Conservation (phyloP, 2,888 invertebrate species). For the Siphlonurus alternatus region DNA sequence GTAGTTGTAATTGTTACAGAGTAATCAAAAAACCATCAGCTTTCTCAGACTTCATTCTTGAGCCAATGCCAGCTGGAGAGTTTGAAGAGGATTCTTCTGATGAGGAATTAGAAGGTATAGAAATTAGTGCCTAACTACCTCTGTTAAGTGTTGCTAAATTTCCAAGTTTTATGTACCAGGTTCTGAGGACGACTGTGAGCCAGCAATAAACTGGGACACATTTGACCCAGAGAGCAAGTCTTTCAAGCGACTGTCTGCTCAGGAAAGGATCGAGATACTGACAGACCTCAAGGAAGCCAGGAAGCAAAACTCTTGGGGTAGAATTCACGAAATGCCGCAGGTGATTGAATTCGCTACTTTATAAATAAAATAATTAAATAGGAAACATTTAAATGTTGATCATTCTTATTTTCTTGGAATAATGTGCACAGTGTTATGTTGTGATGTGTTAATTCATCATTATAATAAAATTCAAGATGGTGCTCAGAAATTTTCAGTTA, state of each 20-base stretch:
- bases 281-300: constrained; percentile 79
- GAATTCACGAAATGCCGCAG: constrained; percentile 64
- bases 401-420: too few species aligned
- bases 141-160: too few species aligned
- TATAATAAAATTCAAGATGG: too few species aligned
- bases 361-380: too few species aligned
- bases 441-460: too few species aligned
- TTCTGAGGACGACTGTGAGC: not conserved
- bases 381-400: too few species aligned
- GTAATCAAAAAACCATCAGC: not conserved
- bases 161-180: not conserved
- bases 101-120: constrained; percentile 6
- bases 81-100: constrained; percentile 2
- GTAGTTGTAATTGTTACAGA: not conserved
- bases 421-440: too few species aligned
- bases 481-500: too few species aligned
- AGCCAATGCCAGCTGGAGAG: not conserved
- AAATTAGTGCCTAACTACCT: too few species aligned
- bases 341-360: constrained; percentile 24
- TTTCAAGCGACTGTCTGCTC: constrained; percentile 66
- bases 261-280: constrained; percentile 85
- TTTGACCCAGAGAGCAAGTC: constrained; percentile 56
- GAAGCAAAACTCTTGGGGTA: constrained; percentile 80
- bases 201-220: not conserved
- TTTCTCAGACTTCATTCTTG: not conserved